Percentiles rank a stretch among this genome's conserved stretches.
Evolutionary conservation across 2,888 invertebrate genomes (phyloP).

Genomic region (Callyntrura sp.): DNA sequence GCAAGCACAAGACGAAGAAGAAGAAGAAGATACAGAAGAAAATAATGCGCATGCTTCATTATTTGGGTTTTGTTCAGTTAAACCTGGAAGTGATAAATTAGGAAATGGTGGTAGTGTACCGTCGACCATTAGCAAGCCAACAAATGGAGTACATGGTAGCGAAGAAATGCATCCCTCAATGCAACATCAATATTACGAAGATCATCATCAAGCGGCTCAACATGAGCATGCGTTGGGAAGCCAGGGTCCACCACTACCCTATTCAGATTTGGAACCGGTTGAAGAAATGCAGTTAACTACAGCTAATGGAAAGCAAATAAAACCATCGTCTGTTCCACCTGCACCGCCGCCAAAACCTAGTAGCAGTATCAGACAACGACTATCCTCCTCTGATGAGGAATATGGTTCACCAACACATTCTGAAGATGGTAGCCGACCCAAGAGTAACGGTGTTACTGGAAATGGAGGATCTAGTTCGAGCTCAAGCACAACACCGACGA

Average conservation of each 20-base stretch:
- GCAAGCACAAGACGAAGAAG: slow-evolving; percentile 27
- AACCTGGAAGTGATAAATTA: slow-evolving; percentile 65
- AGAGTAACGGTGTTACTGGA: slow-evolving; percentile 71
- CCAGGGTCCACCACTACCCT: slow-evolving; percentile 66
- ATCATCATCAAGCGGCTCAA: slow-evolving; percentile 9
- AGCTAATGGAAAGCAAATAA: slow-evolving; percentile 74
- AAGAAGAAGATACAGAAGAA: slow-evolving; percentile 50
- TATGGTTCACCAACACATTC: slow-evolving; percentile 70
- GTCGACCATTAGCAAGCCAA: slow-evolving; percentile 35
- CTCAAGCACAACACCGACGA: slow-evolving; percentile 82
- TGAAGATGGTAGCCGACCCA: slow-evolving; percentile 69
- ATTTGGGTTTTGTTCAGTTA: slow-evolving; percentile 69
- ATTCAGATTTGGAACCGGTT: slow-evolving; percentile 29
- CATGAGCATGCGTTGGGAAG: slow-evolving; percentile 58
- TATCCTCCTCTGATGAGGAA: slow-evolving; percentile 78
- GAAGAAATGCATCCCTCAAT: slow-evolving; percentile 7
- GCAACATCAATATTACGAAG: slow-evolving; percentile 53
- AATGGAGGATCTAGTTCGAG: slow-evolving; percentile 80
- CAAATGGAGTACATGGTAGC: slow-evolving; percentile 63
- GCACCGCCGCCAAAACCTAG: slow-evolving; percentile 82
- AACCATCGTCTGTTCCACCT: slow-evolving; percentile 76
- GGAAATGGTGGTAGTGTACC: slow-evolving; percentile 61
- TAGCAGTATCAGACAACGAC: slow-evolving; percentile 71
- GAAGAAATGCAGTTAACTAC: slow-evolving; percentile 51
- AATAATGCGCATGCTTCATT: slow-evolving; percentile 37